phyloP scores from a whole-genome alignment of 2,888 invertebrate species.

The Macrosiphum euphorbiae region DNA sequence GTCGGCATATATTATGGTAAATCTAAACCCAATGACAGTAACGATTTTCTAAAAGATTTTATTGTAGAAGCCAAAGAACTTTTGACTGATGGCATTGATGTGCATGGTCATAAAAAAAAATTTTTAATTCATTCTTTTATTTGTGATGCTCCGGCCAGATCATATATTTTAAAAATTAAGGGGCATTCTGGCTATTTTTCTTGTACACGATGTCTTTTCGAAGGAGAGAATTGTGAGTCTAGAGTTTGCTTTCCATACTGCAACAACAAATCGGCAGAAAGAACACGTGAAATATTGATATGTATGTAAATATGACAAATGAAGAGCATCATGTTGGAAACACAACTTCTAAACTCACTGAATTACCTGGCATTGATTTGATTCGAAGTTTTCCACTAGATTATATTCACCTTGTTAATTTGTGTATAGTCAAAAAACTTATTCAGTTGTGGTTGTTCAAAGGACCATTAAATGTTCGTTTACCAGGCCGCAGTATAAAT shows the following conservation, averaged over 20 bases:
- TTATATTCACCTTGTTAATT: too few species aligned
- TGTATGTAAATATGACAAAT: too few species aligned
- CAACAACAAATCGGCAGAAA: neutral
- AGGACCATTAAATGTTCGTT: too few species aligned
- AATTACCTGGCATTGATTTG: too few species aligned
- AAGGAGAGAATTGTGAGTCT: neutral
- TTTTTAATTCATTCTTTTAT: neutral
- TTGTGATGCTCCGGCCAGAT: neutral
- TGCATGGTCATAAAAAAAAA: neutral
- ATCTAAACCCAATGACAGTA: too few species aligned
- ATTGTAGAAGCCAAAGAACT: neutral
- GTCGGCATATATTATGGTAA: too few species aligned
- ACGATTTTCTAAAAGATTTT: neutral
- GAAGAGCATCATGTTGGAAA: neutral
- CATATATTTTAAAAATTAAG: neutral
- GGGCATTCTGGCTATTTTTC: neutral
- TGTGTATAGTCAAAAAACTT: too few species aligned
- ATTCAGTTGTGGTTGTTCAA: too few species aligned
- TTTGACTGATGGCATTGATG: neutral
- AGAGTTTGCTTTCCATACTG: neutral
- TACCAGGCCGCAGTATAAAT: too few species aligned
- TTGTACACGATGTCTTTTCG: neutral
- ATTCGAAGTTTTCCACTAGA: too few species aligned
- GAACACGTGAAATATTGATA: neutral
- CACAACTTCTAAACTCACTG: neutral